Percentiles rank a stretch among this genome's conserved stretches.
phyloP scores from a whole-genome alignment of 2,888 invertebrate genomes.

The Epistrophe grossulariae region DNA sequence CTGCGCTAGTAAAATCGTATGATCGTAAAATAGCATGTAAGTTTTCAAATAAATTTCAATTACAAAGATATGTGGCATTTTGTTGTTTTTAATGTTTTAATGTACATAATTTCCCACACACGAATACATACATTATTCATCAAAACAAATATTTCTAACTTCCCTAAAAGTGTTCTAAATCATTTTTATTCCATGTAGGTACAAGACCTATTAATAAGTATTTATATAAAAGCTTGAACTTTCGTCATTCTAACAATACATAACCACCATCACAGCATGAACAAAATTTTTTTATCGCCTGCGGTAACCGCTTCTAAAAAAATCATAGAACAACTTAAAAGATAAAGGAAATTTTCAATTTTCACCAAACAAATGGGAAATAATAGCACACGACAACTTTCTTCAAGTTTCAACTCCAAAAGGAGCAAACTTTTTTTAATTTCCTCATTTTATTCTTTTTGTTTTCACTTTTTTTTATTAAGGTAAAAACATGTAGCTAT shows the following conservation, averaged over 20 bases:
- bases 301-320: conserved; percentile 17
- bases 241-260: background rate
- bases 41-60: too few species aligned
- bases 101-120: too few species aligned
- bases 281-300: conserved; percentile 31
- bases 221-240: background rate
- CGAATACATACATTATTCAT: too few species aligned
- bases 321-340: conserved; percentile 27
- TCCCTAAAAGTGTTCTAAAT: background rate
- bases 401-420: background rate
- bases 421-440: conserved; percentile 16
- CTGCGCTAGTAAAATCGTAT: too few species aligned
- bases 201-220: too few species aligned
- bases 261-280: background rate
- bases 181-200: background rate
- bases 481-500: conserved; percentile 14
- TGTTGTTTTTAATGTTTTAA: too few species aligned
- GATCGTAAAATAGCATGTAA: too few species aligned
- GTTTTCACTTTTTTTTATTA: background rate
- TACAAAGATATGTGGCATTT: too few species aligned
- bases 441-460: conserved; percentile 19
- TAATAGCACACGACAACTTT: conserved; percentile 20
- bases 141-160: too few species aligned
- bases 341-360: conserved; percentile 37
- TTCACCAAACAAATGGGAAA: conserved; percentile 22